Conservation (phyloP, 2,888 invertebrate species). For the Acrobasis repandana region DNA sequence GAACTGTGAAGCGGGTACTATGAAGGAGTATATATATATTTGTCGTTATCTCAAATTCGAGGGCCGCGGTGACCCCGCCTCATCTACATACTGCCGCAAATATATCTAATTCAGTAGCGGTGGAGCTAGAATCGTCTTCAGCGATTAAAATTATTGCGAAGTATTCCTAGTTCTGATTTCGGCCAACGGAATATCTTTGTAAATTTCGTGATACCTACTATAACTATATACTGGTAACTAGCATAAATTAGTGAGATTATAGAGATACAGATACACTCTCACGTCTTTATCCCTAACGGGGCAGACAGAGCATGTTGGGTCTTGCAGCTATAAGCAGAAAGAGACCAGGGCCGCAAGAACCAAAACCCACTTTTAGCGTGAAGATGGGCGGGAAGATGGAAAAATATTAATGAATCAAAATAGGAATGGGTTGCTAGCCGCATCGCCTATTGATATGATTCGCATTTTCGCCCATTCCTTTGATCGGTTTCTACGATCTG, state of each 20-base stretch:
- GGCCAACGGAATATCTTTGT: slow-evolving; percentile 1
- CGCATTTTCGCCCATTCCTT: no score
- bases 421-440: no score
- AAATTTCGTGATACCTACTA: background rate
- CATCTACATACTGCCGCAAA: background rate
- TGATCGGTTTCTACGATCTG: no score
- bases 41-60: slow-evolving; percentile 12
- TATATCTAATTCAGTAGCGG: background rate
- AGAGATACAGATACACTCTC: no score
- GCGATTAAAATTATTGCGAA: background rate
- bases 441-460: no score
- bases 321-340: no score
- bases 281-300: no score
- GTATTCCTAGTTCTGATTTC: slow-evolving; percentile 1
- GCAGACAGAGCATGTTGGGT: no score
- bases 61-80: slow-evolving; percentile 1
- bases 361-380: no score
- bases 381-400: no score
- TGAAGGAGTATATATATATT: slow-evolving; percentile 12
- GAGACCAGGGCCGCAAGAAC: no score
- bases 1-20: background rate
- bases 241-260: background rate
- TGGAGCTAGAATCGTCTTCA: background rate
- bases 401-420: no score
- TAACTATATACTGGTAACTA: background rate